Evolutionary conservation across 2,797 vertebrate genomes (phyloP), one percentile per base, ranked within the genome.

Genomic region (Carduelis carduelis): DNA sequence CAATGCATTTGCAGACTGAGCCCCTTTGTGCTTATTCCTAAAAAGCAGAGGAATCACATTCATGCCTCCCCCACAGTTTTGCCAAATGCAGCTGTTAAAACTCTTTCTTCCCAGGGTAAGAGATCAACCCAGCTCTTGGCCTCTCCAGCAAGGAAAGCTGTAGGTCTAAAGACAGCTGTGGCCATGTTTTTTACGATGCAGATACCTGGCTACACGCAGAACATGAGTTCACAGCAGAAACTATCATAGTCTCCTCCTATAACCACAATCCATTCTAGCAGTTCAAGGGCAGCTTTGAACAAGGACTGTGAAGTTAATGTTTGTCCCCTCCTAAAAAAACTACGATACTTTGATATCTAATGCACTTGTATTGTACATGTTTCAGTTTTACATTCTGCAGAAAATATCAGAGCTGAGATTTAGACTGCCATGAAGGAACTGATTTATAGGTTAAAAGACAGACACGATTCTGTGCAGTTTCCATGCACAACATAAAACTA

Each of bases 101-200:
- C 27, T 76, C 60, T 14, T 76, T 77, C 53, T 91, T 82, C 74
- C 46, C 35, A 13, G 85, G 20, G 23, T 24, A 18, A 46, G 77
- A 68, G 35, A 37, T 86, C 32, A 83, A 11, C 18, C 24, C 50
- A 43, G 83, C 32, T 84, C 50, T 35, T 21, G 6, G 44, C 44
- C 30, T 52, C 34, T 20, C 8, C 11, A 22, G 61, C 0, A 1
- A 74, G 64, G 44, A 88, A 84, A 20, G 5, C n/a, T 57, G 20
- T 8, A 20, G 43, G 43, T 64, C 75, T 64, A 9, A 70, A 72
- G 87, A 35, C 32, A 46, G 49, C 18, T 57, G 26, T n/a, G 49
- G 30, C 3, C 1, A 23, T 3, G 0, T 14, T 49, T 56, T 3
- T 1, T 47, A 24, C 0, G 0, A 63, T 8, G 3, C n/a, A 75